A percentile compares a stretch with the other conserved stretches of the same genome.
Evolutionary conservation across 2,888 invertebrate genomes (phyloP).

Genomic region (Disparrhopalites patrizii): DNA sequence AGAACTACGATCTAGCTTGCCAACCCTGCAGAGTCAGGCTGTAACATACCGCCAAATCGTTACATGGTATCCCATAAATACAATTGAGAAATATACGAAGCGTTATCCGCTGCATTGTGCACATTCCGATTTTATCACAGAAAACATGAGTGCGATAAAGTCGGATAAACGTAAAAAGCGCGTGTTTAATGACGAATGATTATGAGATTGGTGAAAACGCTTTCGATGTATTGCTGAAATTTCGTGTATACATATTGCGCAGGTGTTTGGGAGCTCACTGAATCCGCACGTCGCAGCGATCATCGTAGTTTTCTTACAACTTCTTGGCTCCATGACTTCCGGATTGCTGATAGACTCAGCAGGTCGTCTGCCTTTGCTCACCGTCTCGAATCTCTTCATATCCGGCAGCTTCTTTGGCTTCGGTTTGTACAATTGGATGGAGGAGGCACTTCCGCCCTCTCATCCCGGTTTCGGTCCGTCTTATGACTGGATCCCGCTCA

Average conservation of each 20-base stretch:
- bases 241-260: too few species aligned
- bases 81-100: too few species aligned
- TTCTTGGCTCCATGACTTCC: conserved; percentile 74
- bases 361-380: conserved; percentile 71
- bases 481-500: conserved; percentile 72
- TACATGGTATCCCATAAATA: too few species aligned
- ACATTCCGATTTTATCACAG: too few species aligned
- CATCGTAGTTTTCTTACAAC: conserved; percentile 76
- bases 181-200: not conserved
- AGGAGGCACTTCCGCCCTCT: conserved; percentile 59
- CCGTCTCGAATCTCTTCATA: conserved; percentile 79
- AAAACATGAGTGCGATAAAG: too few species aligned
- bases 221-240: too few species aligned
- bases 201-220: not conserved
- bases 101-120: too few species aligned
- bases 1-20: too few species aligned
- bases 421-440: conserved; percentile 72
- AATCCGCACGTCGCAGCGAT: conserved; percentile 80
- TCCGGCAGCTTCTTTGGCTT: conserved; percentile 77
- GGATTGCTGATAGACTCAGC: conserved; percentile 78
- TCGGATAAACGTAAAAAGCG: not conserved
- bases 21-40: too few species aligned
- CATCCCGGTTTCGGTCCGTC: conserved; percentile 48
- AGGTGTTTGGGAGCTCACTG: conserved; percentile 53
- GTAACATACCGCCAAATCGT: too few species aligned